Evolutionary conservation across 2,888 invertebrate genomes (phyloP).

Genomic region (Drosophila mercatorum): DNA sequence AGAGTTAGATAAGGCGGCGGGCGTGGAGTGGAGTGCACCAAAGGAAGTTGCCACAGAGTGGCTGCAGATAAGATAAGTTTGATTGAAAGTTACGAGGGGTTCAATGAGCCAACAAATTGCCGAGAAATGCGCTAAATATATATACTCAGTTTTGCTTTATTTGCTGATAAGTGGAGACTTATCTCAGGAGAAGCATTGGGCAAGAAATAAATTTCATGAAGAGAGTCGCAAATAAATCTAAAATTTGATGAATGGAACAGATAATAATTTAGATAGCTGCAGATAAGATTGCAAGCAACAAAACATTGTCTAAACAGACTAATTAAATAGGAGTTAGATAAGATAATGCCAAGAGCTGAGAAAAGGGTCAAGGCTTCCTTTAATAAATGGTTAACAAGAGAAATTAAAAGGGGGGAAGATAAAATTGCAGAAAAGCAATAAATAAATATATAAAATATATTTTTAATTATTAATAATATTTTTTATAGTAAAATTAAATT

Average conservation of each 20-base stretch:
- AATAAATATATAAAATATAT: too few species aligned
- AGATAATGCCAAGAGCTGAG: background rate
- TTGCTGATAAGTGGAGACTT: background rate
- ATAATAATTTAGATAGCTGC: background rate
- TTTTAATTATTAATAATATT: too few species aligned
- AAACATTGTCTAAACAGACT: background rate
- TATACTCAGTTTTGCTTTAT: background rate
- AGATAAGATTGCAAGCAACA: conserved; percentile 3
- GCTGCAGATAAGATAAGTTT: conserved; percentile 18
- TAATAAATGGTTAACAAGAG: background rate
- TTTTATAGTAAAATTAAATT: too few species aligned
- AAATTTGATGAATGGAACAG: background rate
- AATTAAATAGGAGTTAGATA: background rate
- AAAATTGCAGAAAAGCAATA: background rate
- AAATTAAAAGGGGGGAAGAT: background rate
- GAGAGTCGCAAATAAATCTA: background rate
- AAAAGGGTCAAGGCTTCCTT: conserved; percentile 2
- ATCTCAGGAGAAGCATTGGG: background rate
- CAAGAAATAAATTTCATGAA: background rate
- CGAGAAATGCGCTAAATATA: background rate
- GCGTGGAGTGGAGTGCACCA: background rate
- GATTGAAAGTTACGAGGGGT: background rate
- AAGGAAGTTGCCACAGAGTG: background rate
- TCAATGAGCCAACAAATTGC: conserved; percentile 2
- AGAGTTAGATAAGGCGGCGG: too few species aligned